Base-by-base conservation (phyloP, 2,888 invertebrate species). In the Galeopsomyia nigrocyanea region DNA sequence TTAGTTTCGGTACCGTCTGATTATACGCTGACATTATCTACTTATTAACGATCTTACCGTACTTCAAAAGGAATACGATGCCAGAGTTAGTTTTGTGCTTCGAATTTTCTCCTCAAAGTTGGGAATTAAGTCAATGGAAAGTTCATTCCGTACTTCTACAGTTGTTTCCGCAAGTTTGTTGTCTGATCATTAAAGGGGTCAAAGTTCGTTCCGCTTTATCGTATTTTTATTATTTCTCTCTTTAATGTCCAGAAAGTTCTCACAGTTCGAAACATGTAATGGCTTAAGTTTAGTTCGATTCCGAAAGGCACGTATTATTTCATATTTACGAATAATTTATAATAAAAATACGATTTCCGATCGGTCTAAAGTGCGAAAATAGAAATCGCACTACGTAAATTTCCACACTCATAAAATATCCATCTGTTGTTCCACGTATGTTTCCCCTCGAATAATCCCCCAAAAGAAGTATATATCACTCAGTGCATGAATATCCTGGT, bases 1-100 rank as follows among this genome's bases (percentile, higher is more conserved):
- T 1, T 39, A 39, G 39, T 39, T 39, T 39, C 39, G 7, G 39
- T 39, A 39, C 7, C 39, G 7, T 39, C 39, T 13, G 39, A 39
- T 13, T 39, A 39, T 39, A 39, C 39, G 39, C 53, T 60, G 60
- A 60, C 53, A 61, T 46, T 46, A 60, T 22, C 46, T 46, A 17
- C 22, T 60, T 61, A 63, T 68, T 39, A 51, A 65, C 69, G 71
- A 53, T 55, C 68, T 68, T 62, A 64, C 69, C 26, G 26, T 39
- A 39, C 13, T 39, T 39, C 39, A 39, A 10, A 39, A 10, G 39
- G 10, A 10, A 39, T 39, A 39, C 39, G 39, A 39, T 39, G 63
- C 63, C 39, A 46, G 49, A 61, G 53, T 19, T 46, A 46, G 46
- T 46, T 3, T 16, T 51, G 46, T 60, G 53, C 57, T 68, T 68